phyloP scores from a whole-genome alignment of 2,888 invertebrate genomes.

The Ramazzottius varieornatus region DNA sequence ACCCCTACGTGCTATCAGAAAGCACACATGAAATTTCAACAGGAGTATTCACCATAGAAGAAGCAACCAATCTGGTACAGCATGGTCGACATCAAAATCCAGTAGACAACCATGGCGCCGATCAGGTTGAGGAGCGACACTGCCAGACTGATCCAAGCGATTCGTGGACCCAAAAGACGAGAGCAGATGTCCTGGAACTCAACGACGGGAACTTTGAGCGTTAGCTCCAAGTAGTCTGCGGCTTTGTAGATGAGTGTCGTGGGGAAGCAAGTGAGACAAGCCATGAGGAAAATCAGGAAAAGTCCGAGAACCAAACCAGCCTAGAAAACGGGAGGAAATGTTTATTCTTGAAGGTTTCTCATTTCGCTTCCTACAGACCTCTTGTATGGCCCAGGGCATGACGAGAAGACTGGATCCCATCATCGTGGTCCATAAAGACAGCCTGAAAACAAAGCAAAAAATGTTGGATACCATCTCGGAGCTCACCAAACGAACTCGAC shows the following conservation, averaged over 20 bases:
- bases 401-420: neutral
- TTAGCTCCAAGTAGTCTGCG: neutral
- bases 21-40: neutral
- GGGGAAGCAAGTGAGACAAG: neutral
- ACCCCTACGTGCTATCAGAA: no score
- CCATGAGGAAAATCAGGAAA: neutral
- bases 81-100: constrained; percentile 2
- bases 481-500: no score
- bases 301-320: neutral
- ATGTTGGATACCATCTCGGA: no score
- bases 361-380: no score
- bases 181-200: constrained; percentile 2
- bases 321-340: no score
- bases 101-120: constrained; percentile 4
- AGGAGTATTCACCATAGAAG: neutral
- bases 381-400: neutral
- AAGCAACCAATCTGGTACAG: neutral
- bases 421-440: neutral
- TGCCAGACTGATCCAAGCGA: neutral
- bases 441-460: no score
- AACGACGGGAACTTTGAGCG: neutral
- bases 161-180: neutral
- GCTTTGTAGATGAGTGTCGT: constrained; percentile 4
- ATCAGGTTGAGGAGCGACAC: neutral
- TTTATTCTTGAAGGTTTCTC: no score